Conservation (phyloP, 2,888 invertebrate species). For the Drosophila falleni region DNA sequence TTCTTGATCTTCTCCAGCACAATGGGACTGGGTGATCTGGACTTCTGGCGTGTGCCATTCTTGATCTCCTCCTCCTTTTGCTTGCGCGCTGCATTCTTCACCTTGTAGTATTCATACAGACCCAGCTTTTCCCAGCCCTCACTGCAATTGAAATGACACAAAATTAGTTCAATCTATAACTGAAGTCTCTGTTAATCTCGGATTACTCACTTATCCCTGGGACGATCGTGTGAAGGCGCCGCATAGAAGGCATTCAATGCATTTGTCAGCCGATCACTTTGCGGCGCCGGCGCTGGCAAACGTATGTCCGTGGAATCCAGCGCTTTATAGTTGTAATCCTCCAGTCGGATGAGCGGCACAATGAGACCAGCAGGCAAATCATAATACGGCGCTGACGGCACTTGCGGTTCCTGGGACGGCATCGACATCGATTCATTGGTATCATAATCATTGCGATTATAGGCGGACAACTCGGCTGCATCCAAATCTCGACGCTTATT, state of each 20-base stretch:
- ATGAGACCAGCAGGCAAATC: slow-evolving; percentile 99
- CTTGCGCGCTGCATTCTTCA: slow-evolving; percentile 95
- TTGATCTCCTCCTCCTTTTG: slow-evolving; percentile 94
- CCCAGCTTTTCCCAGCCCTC: slow-evolving; percentile 99
- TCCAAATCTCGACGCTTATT: slow-evolving; percentile 18
- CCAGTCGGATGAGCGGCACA: slow-evolving; percentile 97
- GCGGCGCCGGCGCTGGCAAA: slow-evolving; percentile 97
- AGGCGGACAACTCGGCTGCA: slow-evolving; percentile 61
- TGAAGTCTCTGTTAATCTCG: not conserved
- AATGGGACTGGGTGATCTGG: slow-evolving; percentile 93
- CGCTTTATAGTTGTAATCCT: slow-evolving; percentile 95
- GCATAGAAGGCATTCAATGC: slow-evolving; percentile 99
- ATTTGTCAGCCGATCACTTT: slow-evolving; percentile 95
- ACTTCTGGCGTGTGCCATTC: slow-evolving; percentile 89
- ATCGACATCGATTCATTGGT: slow-evolving; percentile 63
- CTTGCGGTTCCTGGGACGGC: slow-evolving; percentile 88
- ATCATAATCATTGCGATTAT: slow-evolving; percentile 19
- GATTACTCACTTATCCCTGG: slow-evolving; percentile 92
- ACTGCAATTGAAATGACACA: slow-evolving; percentile 85
- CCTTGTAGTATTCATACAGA: slow-evolving; percentile 98
- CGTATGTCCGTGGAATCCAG: slow-evolving; percentile 96
- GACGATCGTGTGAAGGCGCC: slow-evolving; percentile 96
- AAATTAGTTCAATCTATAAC: not conserved
- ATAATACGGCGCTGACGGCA: slow-evolving; percentile 97
- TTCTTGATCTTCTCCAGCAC: slow-evolving; percentile 87